Base-by-base conservation (phyloP, 2,113 vertebrate genomes). In the Columba livia region DNA sequence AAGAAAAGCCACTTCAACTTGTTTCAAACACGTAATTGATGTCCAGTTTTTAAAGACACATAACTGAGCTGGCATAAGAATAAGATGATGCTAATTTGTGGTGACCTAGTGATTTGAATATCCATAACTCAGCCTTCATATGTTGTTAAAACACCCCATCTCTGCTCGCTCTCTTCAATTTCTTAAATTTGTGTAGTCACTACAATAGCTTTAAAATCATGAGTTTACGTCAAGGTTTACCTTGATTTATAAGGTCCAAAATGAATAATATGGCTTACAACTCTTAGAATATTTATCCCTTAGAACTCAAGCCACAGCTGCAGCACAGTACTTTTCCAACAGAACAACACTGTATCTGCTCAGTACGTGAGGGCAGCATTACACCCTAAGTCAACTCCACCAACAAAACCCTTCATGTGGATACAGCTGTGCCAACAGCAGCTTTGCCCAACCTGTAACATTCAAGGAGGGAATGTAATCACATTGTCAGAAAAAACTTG, bases 341-440 rank as follows among this genome's bases (percentile, higher is more conserved):
- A 90, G 88, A 92, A 90, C 75, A 95, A 48, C n/a, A 19, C 25
- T 17, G 0, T 78, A 90, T 66, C 85, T 92, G 67, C 88, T 70
- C 51, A 54, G 66, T 48, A 11, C 36, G 32, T 32, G 71, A 94
- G 75, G 58, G n/a, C 77, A 91, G 85, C 86, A 81, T 62, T 83
- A 85, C 60, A 90, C 51, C 60, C n/a, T 48, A 54, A 88, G 81
- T 40, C 88, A 93, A 81, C 42, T 84, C 50, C 64, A 65, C 78
- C 84, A 93, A 79, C 71, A 90, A 95, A 90, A 77, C 32, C 54
- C 66, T 72, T 50, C 32, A 6, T 50, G 75, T 47, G 67, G 74
- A 79, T 69, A 88, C 72, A 95, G 88, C 51, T 80, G 54, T 78
- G 83, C 82, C 92, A 93, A 93, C 47, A 96, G 87, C 29, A 64